Percentiles rank a stretch among this genome's conserved stretches.
Evolutionary conservation across 1,140 invertebrate genomes (phyloP).

Genomic region (Pseudomyrmex concolor): DNA sequence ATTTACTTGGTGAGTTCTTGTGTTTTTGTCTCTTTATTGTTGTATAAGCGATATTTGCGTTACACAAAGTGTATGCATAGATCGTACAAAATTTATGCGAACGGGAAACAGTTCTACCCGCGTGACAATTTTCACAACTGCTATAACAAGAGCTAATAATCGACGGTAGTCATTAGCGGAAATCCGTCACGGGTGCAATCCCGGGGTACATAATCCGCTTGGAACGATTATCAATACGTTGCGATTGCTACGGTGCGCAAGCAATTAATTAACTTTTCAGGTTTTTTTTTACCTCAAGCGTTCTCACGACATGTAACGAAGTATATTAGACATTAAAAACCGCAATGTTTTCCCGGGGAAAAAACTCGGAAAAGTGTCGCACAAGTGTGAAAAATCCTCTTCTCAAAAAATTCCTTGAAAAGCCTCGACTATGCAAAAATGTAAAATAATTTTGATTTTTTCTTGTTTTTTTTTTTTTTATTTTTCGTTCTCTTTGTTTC

Average conservation of each 20-base stretch:
- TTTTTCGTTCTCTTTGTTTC: background rate
- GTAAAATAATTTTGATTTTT: background rate
- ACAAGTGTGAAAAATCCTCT: background rate
- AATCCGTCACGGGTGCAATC: constrained; percentile 63
- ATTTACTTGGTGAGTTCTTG: background rate
- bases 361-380: too few relatives aligned
- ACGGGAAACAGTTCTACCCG: constrained; percentile 57
- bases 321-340: too few relatives aligned
- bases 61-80: background rate
- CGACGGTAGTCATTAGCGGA: constrained; percentile 63
- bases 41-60: constrained; percentile 29
- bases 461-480: background rate
- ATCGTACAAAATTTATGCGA: constrained; percentile 37
- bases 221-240: constrained; percentile 52
- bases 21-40: background rate
- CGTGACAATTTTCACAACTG: constrained; percentile 65
- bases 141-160: constrained; percentile 70
- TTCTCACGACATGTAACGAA: too few relatives aligned
- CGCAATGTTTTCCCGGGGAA: too few relatives aligned
- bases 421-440: background rate
- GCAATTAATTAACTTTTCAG: constrained; percentile 36
- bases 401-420: background rate
- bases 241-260: constrained; percentile 28
- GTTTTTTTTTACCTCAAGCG: too few relatives aligned
- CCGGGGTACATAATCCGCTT: constrained; percentile 56